Percentiles rank a stretch among this genome's conserved stretches.
Evolutionary conservation across 2,797 vertebrate genomes (phyloP).

Genomic region (Uromys caudimaculatus): DNA sequence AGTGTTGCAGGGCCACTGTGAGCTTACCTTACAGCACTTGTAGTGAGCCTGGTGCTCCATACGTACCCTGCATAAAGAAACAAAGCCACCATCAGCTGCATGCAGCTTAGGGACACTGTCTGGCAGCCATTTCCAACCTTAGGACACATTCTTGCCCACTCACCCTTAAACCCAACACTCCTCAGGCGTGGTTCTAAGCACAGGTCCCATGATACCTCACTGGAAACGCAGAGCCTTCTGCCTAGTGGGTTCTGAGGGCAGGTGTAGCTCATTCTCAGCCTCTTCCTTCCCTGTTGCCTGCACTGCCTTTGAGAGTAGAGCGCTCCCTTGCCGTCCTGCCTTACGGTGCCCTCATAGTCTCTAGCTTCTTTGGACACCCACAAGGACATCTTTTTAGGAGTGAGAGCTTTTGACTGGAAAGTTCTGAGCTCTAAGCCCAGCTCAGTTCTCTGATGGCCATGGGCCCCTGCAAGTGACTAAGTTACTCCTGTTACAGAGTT

Average conservation of each 20-base stretch:
- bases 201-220: background rate
- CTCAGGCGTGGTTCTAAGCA: background rate
- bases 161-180: background rate
- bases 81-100: rapidly evolving
- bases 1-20: background rate
- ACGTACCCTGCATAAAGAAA: background rate
- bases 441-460: background rate
- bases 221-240: rapidly evolving
- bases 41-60: background rate
- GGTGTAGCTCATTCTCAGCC: background rate
- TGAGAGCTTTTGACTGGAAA: background rate
- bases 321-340: background rate
- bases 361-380: background rate
- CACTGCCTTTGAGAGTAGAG: rapidly evolving
- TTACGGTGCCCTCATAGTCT: background rate
- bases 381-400: background rate
- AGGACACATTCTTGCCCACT: background rate
- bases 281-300: background rate
- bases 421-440: background rate
- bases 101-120: background rate
- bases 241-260: background rate
- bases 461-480: background rate
- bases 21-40: background rate
- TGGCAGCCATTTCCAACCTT: background rate
- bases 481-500: background rate